Evolutionary conservation across 2,113 vertebrate species (phyloP).

Genomic region (Drymodes brunneopygia): DNA sequence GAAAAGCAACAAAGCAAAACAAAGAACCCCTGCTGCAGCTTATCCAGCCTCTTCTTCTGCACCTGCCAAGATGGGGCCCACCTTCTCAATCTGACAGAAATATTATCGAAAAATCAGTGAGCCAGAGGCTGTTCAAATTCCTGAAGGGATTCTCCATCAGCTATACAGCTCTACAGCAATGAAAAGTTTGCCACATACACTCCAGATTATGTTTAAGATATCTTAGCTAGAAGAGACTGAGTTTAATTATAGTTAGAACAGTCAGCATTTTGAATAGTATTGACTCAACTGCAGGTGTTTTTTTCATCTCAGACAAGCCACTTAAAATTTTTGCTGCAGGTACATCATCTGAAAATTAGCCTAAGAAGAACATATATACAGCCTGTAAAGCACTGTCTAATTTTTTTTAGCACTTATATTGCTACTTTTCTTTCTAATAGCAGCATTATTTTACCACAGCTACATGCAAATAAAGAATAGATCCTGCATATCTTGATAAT

Average conservation of each 20-base stretch:
- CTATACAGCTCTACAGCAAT: not conserved
- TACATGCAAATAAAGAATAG: not conserved
- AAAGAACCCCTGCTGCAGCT: not conserved
- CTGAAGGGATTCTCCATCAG: not conserved
- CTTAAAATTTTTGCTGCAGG: not conserved
- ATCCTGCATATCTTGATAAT: not conserved
- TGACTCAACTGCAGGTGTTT: not conserved
- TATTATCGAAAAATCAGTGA: not conserved
- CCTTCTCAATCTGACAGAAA: not conserved
- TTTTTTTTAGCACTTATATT: not conserved
- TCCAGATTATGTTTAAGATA: not conserved
- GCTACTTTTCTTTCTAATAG: not conserved
- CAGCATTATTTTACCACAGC: not conserved
- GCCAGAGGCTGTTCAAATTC: not conserved
- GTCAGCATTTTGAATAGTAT: not conserved
- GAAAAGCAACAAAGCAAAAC: not conserved
- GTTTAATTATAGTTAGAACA: not conserved
- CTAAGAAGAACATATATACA: not conserved
- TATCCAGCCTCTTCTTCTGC: not conserved
- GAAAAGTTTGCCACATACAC: not conserved
- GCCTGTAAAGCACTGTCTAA: not conserved
- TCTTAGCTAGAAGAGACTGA: not conserved
- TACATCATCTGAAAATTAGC: not conserved
- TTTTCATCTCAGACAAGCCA: not conserved
- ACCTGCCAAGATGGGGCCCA: not conserved